Conservation (phyloP, 2,888 invertebrate genomes). For the Taphrorychus bicolor region DNA sequence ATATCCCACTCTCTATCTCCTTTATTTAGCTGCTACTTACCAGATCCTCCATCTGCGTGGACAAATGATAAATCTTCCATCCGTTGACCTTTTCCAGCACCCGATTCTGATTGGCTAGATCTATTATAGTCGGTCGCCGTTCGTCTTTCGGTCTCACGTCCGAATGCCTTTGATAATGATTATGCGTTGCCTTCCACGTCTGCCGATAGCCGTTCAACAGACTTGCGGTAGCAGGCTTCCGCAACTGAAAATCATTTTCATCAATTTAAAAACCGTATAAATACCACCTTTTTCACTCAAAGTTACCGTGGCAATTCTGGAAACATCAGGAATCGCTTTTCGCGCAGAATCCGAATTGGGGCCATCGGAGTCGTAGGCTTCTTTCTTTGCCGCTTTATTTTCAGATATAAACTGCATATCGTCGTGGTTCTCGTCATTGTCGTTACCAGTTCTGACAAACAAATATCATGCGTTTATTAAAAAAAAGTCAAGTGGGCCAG, state of each 20-base stretch:
- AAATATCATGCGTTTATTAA: not conserved
- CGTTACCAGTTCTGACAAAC: constrained; percentile 62
- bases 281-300: too few species aligned
- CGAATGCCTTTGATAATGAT: constrained; percentile 74
- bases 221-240: constrained; percentile 60
- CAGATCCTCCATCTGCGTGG: constrained; percentile 92
- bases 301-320: constrained; percentile 42
- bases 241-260: constrained; percentile 42
- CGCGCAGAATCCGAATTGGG: constrained; percentile 56
- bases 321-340: constrained; percentile 55
- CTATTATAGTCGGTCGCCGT: constrained; percentile 82
- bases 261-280: too few species aligned
- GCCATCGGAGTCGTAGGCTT: constrained; percentile 55
- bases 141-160: constrained; percentile 92
- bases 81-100: constrained; percentile 89
- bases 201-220: constrained; percentile 71
- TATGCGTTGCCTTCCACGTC: constrained; percentile 75
- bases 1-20: too few species aligned
- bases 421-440: constrained; percentile 63
- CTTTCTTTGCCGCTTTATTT: constrained; percentile 57
- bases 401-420: constrained; percentile 71
- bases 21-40: constrained; percentile 65
- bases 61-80: constrained; percentile 93
- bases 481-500: too few species aligned
- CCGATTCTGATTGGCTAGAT: constrained; percentile 87